phyloP scores from a whole-genome alignment of 2,113 vertebrate species.

The Hemibates koningsi region DNA sequence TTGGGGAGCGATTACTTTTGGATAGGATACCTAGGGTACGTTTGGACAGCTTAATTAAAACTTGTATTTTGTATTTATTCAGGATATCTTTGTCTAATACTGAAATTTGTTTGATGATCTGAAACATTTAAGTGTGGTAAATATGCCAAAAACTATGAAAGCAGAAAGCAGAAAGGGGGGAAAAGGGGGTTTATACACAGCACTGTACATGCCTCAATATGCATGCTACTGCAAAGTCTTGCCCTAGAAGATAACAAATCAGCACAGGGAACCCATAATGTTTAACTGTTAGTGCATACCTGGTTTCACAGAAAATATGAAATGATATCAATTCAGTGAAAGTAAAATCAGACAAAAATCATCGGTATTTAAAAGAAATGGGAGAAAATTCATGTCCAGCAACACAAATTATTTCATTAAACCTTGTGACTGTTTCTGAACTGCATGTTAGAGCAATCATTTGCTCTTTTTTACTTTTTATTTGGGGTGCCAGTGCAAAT shows the following conservation, averaged over 20 bases:
- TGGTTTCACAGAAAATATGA: neutral
- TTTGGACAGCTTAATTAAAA: neutral
- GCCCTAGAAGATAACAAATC: neutral
- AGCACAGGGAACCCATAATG: neutral
- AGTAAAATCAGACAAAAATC: neutral
- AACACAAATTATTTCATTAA: neutral
- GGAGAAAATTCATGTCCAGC: neutral
- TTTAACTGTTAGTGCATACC: neutral
- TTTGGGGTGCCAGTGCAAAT: neutral
- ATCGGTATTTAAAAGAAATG: neutral
- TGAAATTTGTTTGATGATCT: neutral
- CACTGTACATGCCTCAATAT: neutral
- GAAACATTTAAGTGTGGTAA: neutral
- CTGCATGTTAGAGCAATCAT: neutral
- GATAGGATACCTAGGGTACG: fast-evolving
- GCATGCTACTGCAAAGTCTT: neutral
- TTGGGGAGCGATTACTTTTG: neutral
- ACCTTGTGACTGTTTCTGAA: neutral
- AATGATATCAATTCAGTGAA: neutral
- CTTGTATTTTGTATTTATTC: neutral
- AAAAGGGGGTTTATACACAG: neutral
- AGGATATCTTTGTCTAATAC: neutral
- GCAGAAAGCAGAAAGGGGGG: neutral
- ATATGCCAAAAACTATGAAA: neutral
- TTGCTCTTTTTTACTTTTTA: neutral